Conservation (phyloP, 2,797 vertebrate genomes). For the Neostethus bicornis region DNA sequence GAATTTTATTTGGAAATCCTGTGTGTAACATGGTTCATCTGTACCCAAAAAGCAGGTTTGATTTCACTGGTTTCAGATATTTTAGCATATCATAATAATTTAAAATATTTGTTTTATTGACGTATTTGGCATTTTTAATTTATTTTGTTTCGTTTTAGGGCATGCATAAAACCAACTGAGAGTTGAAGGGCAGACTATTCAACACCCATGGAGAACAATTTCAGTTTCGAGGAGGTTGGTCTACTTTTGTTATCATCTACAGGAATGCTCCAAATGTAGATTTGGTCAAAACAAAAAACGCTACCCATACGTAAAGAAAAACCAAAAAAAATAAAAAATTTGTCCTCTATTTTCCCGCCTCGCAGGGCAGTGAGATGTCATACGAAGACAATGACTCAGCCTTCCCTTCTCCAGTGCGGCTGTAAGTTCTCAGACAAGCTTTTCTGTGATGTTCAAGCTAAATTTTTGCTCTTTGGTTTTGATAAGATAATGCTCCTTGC, state of each 20-base stretch:
- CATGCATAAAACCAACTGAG: constrained; percentile 59
- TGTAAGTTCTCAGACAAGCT: constrained; percentile 66
- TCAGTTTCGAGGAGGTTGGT: constrained; percentile 72
- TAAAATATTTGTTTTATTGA: not conserved
- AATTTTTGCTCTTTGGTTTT: constrained; percentile 17
- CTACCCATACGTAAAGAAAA: not conserved
- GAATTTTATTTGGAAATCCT: not conserved
- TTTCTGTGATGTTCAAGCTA: not conserved
- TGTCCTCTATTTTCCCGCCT: constrained; percentile 18
- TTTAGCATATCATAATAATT: not conserved
- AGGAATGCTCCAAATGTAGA: not conserved
- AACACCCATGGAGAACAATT: constrained; percentile 69
- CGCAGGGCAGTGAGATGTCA: constrained; percentile 77
- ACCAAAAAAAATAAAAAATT: too few relatives aligned
- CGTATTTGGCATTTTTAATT: not conserved
- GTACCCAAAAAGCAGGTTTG: not conserved
- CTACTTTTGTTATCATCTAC: not conserved
- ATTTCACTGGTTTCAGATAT: not conserved
- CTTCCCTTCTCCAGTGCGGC: constrained; percentile 66
- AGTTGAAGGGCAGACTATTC: constrained; percentile 32
- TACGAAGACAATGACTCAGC: constrained; percentile 71
- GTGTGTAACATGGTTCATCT: not conserved
- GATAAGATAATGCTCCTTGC: constrained; percentile 15
- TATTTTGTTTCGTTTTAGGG: constrained; percentile 48
- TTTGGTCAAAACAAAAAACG: not conserved